Conservation (phyloP, 2,113 vertebrate genomes). For the Menura novaehollandiae region DNA sequence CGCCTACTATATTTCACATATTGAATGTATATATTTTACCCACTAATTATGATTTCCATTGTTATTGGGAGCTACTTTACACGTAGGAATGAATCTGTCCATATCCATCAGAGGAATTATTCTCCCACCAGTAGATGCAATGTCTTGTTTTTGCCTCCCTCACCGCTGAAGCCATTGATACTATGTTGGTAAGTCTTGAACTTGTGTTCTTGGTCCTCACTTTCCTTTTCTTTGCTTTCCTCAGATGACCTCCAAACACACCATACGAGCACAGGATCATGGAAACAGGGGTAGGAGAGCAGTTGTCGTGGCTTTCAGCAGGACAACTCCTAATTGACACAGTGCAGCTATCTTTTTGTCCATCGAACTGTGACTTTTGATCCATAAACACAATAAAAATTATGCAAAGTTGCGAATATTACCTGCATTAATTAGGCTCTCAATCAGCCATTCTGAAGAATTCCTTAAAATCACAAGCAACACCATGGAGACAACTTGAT, state of each 20-base stretch:
- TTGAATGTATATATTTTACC: neutral
- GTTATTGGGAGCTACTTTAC: neutral
- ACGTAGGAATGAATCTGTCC: neutral
- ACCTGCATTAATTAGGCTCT: neutral
- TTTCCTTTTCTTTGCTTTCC: neutral
- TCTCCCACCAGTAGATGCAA: neutral
- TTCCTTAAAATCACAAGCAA: neutral
- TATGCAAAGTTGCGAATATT: neutral
- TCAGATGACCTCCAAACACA: neutral
- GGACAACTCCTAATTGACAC: neutral
- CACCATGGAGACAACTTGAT: neutral
- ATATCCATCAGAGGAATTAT: neutral
- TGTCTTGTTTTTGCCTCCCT: neutral
- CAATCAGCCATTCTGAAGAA: neutral
- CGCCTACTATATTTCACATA: neutral
- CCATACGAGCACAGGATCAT: rapidly evolving
- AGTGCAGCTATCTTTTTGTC: neutral
- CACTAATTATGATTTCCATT: neutral
- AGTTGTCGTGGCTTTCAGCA: neutral
- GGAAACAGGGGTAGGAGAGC: neutral
- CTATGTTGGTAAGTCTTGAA: neutral
- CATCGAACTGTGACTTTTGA: neutral
- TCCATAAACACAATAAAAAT: neutral
- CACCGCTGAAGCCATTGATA: neutral
- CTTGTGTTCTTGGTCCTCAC: neutral